Evolutionary conservation across 2,797 vertebrate genomes (phyloP).

Genomic region (Ctenosaura bakeri): DNA sequence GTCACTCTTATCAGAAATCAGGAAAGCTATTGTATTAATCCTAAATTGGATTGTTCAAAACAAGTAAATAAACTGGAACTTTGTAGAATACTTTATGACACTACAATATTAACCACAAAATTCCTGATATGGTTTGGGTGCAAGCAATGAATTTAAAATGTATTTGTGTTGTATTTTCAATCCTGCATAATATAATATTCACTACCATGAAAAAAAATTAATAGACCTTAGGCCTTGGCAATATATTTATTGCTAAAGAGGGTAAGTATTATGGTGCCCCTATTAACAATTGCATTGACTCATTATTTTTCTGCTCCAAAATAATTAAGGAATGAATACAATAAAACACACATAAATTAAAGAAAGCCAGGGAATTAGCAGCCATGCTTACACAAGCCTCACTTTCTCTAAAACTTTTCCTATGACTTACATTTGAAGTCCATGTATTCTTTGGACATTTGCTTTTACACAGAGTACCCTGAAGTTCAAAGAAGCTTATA

Average conservation of each 20-base stretch:
- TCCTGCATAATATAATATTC: slow-evolving; percentile 50
- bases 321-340: slow-evolving; percentile 57
- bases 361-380: not conserved
- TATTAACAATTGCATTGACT: slow-evolving; percentile 48
- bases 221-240: slow-evolving; percentile 57
- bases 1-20: slow-evolving; percentile 28
- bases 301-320: slow-evolving; percentile 40
- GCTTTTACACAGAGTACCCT: not conserved
- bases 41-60: slow-evolving; percentile 54
- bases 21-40: slow-evolving; percentile 48
- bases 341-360: not conserved
- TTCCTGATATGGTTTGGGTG: slow-evolving; percentile 45
- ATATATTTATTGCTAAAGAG: slow-evolving; percentile 54
- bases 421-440: not conserved
- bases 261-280: slow-evolving; percentile 55
- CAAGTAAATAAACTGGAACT: slow-evolving; percentile 58
- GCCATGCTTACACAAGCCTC: not conserved
- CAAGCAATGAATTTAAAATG: slow-evolving; percentile 64
- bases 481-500: not conserved
- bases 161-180: slow-evolving; percentile 45
- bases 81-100: slow-evolving; percentile 51
- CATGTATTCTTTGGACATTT: not conserved
- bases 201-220: slow-evolving; percentile 58
- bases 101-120: slow-evolving; percentile 62
- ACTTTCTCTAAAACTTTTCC: not conserved